phyloP scores from a whole-genome alignment of 2,888 invertebrate genomes.

The Sarcophaga subvicina region DNA sequence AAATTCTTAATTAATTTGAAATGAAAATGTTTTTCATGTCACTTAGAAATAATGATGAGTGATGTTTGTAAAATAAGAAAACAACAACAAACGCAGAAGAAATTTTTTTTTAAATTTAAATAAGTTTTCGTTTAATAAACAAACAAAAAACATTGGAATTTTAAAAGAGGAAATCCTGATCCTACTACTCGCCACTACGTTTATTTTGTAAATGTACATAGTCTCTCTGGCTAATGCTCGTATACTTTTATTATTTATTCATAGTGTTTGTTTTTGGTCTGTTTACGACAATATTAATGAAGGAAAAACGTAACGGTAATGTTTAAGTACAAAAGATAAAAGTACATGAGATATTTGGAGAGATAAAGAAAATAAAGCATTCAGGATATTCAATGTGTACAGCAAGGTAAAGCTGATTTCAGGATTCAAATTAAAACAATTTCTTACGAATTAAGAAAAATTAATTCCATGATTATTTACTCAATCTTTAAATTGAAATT shows the following conservation, averaged over 20 bases:
- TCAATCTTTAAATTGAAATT: no score
- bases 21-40: neutral
- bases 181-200: neutral
- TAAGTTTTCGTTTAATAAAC: neutral
- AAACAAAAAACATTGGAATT: neutral
- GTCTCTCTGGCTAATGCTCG: constrained; percentile 4
- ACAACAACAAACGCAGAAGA: no score
- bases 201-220: neutral
- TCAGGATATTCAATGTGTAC: no score
- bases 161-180: constrained; percentile 6
- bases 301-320: constrained; percentile 21
- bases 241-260: constrained; percentile 17
- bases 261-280: constrained; percentile 14
- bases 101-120: neutral
- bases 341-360: neutral
- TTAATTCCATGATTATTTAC: no score
- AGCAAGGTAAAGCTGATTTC: no score
- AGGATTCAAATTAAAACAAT: no score
- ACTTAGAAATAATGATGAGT: neutral
- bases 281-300: constrained; percentile 54
- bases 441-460: no score
- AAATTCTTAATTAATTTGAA: constrained; percentile 22
- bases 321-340: neutral
- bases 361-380: neutral
- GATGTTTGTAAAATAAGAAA: neutral